Percentiles rank a stretch among this genome's conserved stretches.
Conservation (phyloP, 1,140 invertebrate genomes). For the Asobara japonica region DNA sequence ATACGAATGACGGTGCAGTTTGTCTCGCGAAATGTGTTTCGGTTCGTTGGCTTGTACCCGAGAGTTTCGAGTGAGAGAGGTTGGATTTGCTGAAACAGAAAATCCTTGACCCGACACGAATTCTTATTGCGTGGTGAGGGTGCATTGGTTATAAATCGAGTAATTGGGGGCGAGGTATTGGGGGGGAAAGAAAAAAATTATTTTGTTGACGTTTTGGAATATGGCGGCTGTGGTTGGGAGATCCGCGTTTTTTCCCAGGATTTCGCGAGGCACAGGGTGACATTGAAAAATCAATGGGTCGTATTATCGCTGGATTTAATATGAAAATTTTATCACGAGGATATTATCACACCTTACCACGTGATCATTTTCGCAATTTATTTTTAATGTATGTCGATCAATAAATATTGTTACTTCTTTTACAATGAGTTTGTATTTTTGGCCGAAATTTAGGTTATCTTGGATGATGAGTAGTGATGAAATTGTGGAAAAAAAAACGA, state of each 20-base stretch:
- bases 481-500: too few species aligned
- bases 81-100: neutral
- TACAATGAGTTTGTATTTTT: too few species aligned
- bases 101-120: slow-evolving; percentile 3
- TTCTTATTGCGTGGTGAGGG: neutral
- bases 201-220: slow-evolving; percentile 6
- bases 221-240: neutral
- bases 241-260: neutral
- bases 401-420: too few species aligned
- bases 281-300: neutral
- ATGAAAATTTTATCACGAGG: too few species aligned
- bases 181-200: neutral
- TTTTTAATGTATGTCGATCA: too few species aligned
- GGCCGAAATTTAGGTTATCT: slow-evolving; percentile 9
- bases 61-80: slow-evolving; percentile 2
- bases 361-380: too few species aligned
- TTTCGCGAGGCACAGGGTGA: neutral
- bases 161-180: neutral
- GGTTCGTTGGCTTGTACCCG: slow-evolving; percentile 8
- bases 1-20: slow-evolving; percentile 53
- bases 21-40: slow-evolving; percentile 27
- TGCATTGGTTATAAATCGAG: slow-evolving; percentile 19
- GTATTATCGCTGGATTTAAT: too few species aligned
- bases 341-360: too few species aligned
- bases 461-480: slow-evolving; percentile 14